These are phyloP conservation scores for Megastigmus dorsalis DNA, from an alignment of 2,888 invertebrate genomes.

Conservation along the genomic window DNA sequence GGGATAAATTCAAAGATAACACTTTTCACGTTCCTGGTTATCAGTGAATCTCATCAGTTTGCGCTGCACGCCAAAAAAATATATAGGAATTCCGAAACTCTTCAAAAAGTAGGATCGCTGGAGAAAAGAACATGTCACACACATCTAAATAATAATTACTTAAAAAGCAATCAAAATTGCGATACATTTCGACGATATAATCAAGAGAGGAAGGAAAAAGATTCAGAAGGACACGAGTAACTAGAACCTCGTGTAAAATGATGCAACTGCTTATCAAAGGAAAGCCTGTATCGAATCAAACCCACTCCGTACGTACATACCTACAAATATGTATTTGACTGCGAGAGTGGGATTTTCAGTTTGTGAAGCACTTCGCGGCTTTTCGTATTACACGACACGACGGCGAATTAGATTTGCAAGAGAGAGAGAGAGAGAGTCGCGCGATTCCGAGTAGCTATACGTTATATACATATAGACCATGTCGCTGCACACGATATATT, in stretches of 20 bases:
- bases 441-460: background rate
- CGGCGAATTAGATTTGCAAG: constrained; percentile 14
- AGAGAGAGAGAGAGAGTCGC: too few relatives aligned
- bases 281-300: background rate
- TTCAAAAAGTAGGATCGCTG: too few relatives aligned
- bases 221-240: background rate
- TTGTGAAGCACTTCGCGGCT: background rate
- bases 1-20: too few relatives aligned
- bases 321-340: too few relatives aligned
- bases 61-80: too few relatives aligned
- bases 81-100: too few relatives aligned
- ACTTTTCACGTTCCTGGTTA: too few relatives aligned
- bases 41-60: too few relatives aligned
- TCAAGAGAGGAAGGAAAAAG: background rate
- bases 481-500: background rate
- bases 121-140: background rate
- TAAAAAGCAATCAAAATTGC: constrained; percentile 21
- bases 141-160: constrained; percentile 41
- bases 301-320: background rate
- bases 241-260: background rate
- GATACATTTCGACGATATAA: background rate
- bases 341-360: too few relatives aligned
- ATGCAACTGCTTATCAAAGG: constrained; percentile 14
- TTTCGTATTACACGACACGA: background rate
- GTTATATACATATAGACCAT: background rate